Evolutionary conservation across 1,140 invertebrate genomes (phyloP).

Genomic region (Monomorium pharaonis): DNA sequence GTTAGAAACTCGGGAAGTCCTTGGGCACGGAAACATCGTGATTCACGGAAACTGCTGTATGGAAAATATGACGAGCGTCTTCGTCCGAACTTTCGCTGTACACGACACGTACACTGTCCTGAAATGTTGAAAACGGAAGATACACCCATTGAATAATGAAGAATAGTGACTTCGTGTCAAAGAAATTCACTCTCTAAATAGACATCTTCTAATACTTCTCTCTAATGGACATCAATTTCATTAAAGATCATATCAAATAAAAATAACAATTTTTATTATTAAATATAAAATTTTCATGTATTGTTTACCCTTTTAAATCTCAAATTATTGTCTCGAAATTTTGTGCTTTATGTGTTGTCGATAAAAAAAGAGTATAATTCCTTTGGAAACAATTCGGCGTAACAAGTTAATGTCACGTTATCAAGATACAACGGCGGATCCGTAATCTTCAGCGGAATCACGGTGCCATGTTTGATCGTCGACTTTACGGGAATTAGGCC

Average conservation of each 20-base stretch:
- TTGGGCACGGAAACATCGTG: conserved; percentile 31
- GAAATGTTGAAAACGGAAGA: not conserved
- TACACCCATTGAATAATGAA: not conserved
- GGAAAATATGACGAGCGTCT: conserved; percentile 57
- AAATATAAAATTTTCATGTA: not conserved
- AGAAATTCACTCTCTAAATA: not conserved
- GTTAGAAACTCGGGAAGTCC: conserved; percentile 56
- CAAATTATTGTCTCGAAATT: not conserved
- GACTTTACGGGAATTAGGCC: conserved; percentile 73
- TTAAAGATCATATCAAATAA: not conserved
- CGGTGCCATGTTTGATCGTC: conserved; percentile 51
- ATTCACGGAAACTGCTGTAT: conserved; percentile 47
- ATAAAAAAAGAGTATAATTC: not conserved
- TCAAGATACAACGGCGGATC: conserved; percentile 33
- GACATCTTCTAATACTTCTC: too few species aligned
- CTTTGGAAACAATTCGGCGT: not conserved
- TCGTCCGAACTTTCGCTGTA: conserved; percentile 38
- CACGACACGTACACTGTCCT: not conserved
- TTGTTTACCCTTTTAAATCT: not conserved
- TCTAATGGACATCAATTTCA: too few species aligned
- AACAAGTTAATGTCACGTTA: conserved; percentile 29
- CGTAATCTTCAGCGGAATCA: conserved; percentile 29
- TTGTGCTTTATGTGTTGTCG: not conserved
- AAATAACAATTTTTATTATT: not conserved
- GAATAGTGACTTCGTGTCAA: not conserved